Evolutionary conservation across 2,888 invertebrate genomes (phyloP), one percentile per base, ranked within the genome.

Genomic region (Steinernema scapterisci): DNA sequence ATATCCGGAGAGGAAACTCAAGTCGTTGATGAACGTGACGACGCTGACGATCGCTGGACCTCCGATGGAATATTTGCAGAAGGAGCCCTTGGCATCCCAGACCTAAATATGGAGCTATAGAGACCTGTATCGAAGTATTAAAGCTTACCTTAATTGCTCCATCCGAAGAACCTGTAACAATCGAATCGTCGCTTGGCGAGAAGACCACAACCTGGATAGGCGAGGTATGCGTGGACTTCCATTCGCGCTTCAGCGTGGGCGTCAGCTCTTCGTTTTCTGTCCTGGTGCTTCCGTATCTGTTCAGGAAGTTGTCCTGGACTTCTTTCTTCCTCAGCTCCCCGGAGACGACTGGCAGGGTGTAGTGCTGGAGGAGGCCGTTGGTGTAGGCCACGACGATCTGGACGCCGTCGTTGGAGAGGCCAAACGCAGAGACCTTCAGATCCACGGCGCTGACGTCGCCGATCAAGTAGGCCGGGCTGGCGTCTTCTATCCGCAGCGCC

Each of bases 371-470:
- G n/a, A 79, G 51, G 46, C 79, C 79, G 73, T 82, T 85, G 23
- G 82, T 80, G 73, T 81, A 85, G n/a, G 85, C 83, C n/a, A 84
- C 74, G 9, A 84, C 63, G 31, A 84, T 76, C 5, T 79, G 74
- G 63, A 75, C 77, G 56, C 81, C 75, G 44, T 79, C 77, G 16
- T 79, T 75, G 51, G 80, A 81, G 11, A 85, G 46, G 11, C 75
- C 76, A 9, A 82, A 81, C 45, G 81, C 78, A 1, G 85, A 48
- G 13, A 44, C n/a, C 31, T 56, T 31, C 7, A 54, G 44, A n/a
- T 16, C 31, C 23, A 16, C 21, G 16, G 27, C 6, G 19, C n/a
- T 2, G 13, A 31, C 44, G 19, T 72, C 25, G 21, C 31, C 46
- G 44, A 25, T 19, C 70, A 72, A n/a, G 46, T 48, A 71, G 21